Conservation (phyloP, 2,113 vertebrate species). For the Notarius quadriscutis region DNA sequence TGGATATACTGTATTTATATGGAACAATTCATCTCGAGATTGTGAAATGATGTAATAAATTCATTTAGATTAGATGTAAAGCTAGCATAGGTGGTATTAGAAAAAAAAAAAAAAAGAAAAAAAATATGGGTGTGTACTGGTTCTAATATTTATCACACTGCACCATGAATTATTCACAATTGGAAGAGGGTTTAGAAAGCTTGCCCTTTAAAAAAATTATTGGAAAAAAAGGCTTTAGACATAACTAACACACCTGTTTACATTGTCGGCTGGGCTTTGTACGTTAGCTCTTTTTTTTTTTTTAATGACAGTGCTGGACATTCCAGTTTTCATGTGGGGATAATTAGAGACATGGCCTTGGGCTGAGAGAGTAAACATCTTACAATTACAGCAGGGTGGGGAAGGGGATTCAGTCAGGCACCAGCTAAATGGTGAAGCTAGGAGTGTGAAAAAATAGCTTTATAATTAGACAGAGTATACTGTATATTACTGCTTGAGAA, state of each 20-base stretch:
- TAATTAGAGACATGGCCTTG: conserved; percentile 61
- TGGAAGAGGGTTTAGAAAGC: conserved; percentile 17
- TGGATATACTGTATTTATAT: neutral
- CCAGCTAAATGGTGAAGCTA: conserved; percentile 7
- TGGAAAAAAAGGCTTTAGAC: conserved; percentile 20
- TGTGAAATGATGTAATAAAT: neutral
- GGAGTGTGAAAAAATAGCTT: conserved; percentile 12
- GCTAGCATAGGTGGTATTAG: neutral
- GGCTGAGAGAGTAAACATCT: conserved; percentile 61
- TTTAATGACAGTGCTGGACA: conserved; percentile 58
- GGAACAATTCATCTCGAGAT: neutral
- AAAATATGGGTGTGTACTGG: neutral
- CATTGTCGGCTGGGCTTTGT: conserved; percentile 43
- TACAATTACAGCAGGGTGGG: conserved; percentile 56
- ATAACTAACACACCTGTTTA: conserved; percentile 68
- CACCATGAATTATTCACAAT: conserved; percentile 15
- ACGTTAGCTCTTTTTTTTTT: conserved; percentile 54
- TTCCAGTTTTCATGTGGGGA: conserved; percentile 51
- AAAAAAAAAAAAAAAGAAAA: too few species aligned
- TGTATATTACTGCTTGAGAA: conserved; percentile 21
- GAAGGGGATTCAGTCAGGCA: conserved; percentile 37
- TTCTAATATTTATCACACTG: conserved; percentile 13
- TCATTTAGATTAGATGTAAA: neutral
- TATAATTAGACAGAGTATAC: conserved; percentile 40
- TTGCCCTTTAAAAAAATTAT: neutral